These are phyloP conservation scores for Synergus gifuensis DNA, from an alignment of 2,888 invertebrate species.

Conservation along the genomic window DNA sequence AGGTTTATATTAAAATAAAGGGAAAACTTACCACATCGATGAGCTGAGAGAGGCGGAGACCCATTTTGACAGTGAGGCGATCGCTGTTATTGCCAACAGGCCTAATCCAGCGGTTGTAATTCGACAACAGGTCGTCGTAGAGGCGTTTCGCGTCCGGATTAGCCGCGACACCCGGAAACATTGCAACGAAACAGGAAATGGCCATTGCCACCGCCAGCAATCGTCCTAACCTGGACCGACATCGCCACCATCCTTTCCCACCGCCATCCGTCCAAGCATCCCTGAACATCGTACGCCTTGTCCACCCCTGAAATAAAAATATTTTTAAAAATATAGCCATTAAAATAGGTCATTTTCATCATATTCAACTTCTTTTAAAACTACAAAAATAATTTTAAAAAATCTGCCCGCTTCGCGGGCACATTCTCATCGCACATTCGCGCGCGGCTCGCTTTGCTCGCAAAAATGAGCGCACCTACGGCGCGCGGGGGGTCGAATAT, in stretches of 20 bases:
- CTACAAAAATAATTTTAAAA: no score
- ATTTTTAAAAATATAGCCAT: background rate
- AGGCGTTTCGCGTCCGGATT: conserved; percentile 96
- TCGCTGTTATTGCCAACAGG: conserved; percentile 97
- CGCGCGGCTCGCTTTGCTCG: no score
- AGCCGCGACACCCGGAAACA: conserved; percentile 82
- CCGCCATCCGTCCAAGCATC: conserved; percentile 77
- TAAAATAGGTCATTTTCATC: no score
- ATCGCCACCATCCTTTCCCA: conserved; percentile 75
- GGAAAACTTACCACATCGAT: conserved; percentile 93
- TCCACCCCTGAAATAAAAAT: conserved; percentile 83
- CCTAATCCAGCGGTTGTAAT: conserved; percentile 96
- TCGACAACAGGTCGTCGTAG: conserved; percentile 96
- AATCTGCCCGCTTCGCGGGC: no score
- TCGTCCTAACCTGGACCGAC: conserved; percentile 68
- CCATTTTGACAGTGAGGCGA: conserved; percentile 96
- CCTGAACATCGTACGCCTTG: conserved; percentile 91
- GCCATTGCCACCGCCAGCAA: conserved; percentile 88
- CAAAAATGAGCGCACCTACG: no score
- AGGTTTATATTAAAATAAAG: conserved; percentile 1
- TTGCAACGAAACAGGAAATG: conserved; percentile 78
- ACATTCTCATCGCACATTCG: no score
- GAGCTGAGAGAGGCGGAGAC: conserved; percentile 92
- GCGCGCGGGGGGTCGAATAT: no score
- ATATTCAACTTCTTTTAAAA: no score